Evolutionary conservation across 2,113 vertebrate genomes (phyloP), one percentile per base, ranked within the genome.

Genomic region (Pampusana beccarii): DNA sequence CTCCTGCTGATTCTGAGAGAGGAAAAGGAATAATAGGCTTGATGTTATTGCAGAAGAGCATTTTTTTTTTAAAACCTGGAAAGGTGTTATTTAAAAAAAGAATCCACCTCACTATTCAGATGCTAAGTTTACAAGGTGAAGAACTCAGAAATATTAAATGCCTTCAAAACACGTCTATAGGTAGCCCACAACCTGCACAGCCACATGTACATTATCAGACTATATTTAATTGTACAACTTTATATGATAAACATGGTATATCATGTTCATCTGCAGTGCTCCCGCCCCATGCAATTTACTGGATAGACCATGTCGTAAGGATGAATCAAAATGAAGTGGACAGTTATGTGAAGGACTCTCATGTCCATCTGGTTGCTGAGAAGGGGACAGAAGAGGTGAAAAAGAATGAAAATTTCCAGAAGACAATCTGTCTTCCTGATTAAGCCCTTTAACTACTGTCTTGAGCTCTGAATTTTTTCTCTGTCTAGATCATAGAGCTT

Each of bases 301-400:
- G 23, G 15, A 57, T 15, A 77, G 51, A 34, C 15, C 14, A 21
- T 9, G 20, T 62, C 29, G 38, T 53, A 46, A 58, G 53, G 33
- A 64, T 84, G 60, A 67, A 44, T 80, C 72, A 78, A 62, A 71
- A 24, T 46, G 36, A 77, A 95, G 70, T 40, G 77, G 42, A 44
- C n/a, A 83, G 64, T 90, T 56, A 42, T 6, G 17, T 0, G 0
- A 40, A 93, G 18, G 44, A 61, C 25, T 88, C 33, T 57, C 13
- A 31, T 77, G 19, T 38, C 75, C 54, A 18, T 2, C 34, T 84
- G 40, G 16, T 70, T 86, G 81, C 46, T 86, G 48, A 88, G 48
- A 94, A 33, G 28, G 12, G 31, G 10, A 26, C n/a, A 11, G 20
- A 25, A 0, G 5, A 18, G 2, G 2, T 31, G 67, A 93, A 85